A percentile compares a stretch with the other conserved stretches of the same genome.
These are phyloP conservation scores for Cheilinus undulatus DNA, from an alignment of 2,113 vertebrate genomes.

Conservation along the genomic window DNA sequence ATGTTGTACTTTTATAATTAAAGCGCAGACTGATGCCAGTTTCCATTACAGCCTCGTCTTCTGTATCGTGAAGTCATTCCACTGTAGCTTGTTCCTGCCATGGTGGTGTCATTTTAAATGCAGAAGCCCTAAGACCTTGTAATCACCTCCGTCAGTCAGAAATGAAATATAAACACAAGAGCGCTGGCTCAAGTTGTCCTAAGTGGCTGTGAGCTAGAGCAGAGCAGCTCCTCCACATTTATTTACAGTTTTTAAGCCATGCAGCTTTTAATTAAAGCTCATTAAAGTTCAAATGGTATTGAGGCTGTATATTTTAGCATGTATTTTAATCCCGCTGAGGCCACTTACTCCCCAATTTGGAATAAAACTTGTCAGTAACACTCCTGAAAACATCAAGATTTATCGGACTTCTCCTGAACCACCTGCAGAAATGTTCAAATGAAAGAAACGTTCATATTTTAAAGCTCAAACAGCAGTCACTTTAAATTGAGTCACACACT, in stretches of 20 bases:
- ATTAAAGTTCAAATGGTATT: slow-evolving; percentile 16
- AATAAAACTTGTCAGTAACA: not conserved
- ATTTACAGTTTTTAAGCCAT: slow-evolving; percentile 9
- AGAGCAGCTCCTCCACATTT: slow-evolving; percentile 7
- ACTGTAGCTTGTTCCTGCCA: slow-evolving; percentile 57
- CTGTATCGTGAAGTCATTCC: slow-evolving; percentile 32
- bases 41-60: slow-evolving; percentile 22
- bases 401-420: not conserved
- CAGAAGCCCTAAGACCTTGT: slow-evolving; percentile 37
- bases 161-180: slow-evolving; percentile 41
- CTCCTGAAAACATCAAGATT: not conserved
- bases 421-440: not conserved
- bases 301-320: slow-evolving; percentile 25
- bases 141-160: slow-evolving; percentile 53
- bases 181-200: slow-evolving; percentile 17
- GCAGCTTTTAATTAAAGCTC: slow-evolving; percentile 26
- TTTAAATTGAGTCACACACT: slow-evolving; percentile 26
- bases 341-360: slow-evolving; percentile 8
- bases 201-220: not conserved
- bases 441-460: not conserved
- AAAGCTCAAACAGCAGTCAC: not conserved
- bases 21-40: slow-evolving; percentile 25
- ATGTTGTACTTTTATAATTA: slow-evolving; percentile 56
- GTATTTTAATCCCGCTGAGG: not conserved
- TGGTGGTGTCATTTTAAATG: slow-evolving; percentile 34